Conservation (phyloP, 2,888 invertebrate genomes). For the Nineta flava region DNA sequence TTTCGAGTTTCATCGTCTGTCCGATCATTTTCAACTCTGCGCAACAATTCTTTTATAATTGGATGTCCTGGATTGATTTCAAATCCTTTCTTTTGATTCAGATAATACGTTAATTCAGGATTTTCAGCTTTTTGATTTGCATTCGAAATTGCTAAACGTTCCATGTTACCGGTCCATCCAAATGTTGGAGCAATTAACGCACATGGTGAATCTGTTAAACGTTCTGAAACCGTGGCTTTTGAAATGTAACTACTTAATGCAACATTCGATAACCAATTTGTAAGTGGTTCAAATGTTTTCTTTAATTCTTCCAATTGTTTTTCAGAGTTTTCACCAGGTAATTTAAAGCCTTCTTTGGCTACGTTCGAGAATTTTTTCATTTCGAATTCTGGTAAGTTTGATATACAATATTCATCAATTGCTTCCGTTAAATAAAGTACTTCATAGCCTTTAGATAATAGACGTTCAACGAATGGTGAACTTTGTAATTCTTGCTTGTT, state of each 20-base stretch:
- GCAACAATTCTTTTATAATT: conserved; percentile 76
- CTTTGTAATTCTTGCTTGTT: conserved; percentile 70
- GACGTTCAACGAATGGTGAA: conserved; percentile 91
- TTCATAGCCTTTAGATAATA: conserved; percentile 87
- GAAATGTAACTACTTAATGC: conserved; percentile 62
- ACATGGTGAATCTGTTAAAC: conserved; percentile 83
- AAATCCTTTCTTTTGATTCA: conserved; percentile 88
- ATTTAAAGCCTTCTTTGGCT: conserved; percentile 90
- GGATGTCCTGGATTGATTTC: conserved; percentile 98
- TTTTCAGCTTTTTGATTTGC: conserved; percentile 94
- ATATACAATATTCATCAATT: conserved; percentile 95
- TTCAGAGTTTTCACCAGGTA: conserved; percentile 60
- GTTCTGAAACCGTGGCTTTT: conserved; percentile 73
- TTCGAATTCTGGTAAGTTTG: conserved; percentile 93
- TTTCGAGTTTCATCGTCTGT: conserved; percentile 63
- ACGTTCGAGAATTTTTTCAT: conserved; percentile 99
- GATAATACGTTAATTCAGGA: conserved; percentile 62
- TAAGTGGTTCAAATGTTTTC: conserved; percentile 71
- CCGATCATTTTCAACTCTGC: conserved; percentile 61
- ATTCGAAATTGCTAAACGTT: conserved; percentile 84
- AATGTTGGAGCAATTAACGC: conserved; percentile 92
- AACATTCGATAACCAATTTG: conserved; percentile 74
- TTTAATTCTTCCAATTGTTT: conserved; percentile 62
- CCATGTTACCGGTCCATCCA: conserved; percentile 99
- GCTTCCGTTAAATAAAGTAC: conserved; percentile 89